These are phyloP conservation scores for Pituophis catenifer DNA, from an alignment of 2,113 vertebrate species.

Conservation along the genomic window DNA sequence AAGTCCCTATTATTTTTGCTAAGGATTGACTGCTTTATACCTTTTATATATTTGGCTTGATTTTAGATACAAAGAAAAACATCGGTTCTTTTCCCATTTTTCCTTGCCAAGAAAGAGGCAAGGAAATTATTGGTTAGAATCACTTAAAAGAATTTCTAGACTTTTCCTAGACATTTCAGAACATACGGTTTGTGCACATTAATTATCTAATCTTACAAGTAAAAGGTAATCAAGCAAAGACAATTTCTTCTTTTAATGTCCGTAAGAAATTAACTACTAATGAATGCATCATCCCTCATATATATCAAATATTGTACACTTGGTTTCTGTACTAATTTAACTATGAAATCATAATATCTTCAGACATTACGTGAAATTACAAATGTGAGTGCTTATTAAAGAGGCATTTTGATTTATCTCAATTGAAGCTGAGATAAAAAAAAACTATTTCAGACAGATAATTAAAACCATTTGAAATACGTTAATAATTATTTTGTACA, in stretches of 20 bases:
- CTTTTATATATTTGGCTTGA: not conserved
- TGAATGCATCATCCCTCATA: slow-evolving; percentile 13
- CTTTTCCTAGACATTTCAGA: not conserved
- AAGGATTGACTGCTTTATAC: not conserved
- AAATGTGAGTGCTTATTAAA: not conserved
- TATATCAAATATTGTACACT: slow-evolving; percentile 8
- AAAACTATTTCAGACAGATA: slow-evolving; percentile 17
- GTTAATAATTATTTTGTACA: slow-evolving; percentile 15
- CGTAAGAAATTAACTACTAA: slow-evolving; percentile 31
- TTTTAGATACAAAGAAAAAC: not conserved
- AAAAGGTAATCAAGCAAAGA: slow-evolving; percentile 13
- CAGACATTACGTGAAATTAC: slow-evolving; percentile 3
- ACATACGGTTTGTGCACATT: slow-evolving; percentile 11
- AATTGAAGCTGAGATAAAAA: not conserved
- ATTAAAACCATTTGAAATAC: not conserved
- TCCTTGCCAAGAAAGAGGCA: slow-evolving; percentile 5
- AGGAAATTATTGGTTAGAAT: slow-evolving; percentile 11
- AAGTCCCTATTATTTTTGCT: not conserved
- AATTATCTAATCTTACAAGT: slow-evolving; percentile 19
- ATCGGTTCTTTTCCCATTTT: not conserved
- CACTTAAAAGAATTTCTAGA: slow-evolving; percentile 10
- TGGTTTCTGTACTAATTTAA: slow-evolving; percentile 34
- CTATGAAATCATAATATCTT: slow-evolving; percentile 15
- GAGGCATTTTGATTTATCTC: slow-evolving; percentile 24
- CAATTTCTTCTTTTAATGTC: slow-evolving; percentile 20